Conservation (phyloP, 2,797 vertebrate genomes). For the Myripristis jacobus region DNA sequence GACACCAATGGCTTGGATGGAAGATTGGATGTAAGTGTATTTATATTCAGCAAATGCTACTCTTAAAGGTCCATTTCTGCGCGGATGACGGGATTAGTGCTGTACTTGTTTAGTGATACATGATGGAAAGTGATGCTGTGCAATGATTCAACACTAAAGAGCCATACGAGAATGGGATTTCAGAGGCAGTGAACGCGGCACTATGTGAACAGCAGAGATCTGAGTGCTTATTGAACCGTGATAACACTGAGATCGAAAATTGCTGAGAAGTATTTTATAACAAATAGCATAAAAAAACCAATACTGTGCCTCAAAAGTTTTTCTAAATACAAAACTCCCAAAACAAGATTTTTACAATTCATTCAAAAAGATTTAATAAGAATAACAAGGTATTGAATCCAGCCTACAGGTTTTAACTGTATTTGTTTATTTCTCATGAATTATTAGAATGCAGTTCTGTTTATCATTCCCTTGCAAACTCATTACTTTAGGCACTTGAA, state of each 20-base stretch:
- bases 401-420: not conserved
- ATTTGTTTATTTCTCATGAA: not conserved
- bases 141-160: not conserved
- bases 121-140: not conserved
- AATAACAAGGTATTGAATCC: not conserved
- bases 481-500: no score
- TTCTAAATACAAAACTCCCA: constrained; percentile 3
- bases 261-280: not conserved
- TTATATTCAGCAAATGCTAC: constrained; percentile 14
- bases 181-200: constrained; percentile 27
- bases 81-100: constrained; percentile 5
- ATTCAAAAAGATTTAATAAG: not conserved
- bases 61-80: constrained; percentile 29
- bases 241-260: constrained; percentile 26
- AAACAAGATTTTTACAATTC: no score
- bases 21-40: constrained; percentile 21
- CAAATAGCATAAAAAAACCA: not conserved
- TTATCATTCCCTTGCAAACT: not conserved
- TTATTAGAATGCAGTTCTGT: not conserved
- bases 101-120: not conserved
- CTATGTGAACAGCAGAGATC: not conserved
- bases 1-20: constrained; percentile 40
- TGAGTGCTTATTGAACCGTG: not conserved
- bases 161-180: constrained; percentile 26
- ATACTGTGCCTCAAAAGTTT: not conserved